phyloP scores from a whole-genome alignment of 92 coral and sea anemone genomes.

The Phymanthus crucifer region DNA sequence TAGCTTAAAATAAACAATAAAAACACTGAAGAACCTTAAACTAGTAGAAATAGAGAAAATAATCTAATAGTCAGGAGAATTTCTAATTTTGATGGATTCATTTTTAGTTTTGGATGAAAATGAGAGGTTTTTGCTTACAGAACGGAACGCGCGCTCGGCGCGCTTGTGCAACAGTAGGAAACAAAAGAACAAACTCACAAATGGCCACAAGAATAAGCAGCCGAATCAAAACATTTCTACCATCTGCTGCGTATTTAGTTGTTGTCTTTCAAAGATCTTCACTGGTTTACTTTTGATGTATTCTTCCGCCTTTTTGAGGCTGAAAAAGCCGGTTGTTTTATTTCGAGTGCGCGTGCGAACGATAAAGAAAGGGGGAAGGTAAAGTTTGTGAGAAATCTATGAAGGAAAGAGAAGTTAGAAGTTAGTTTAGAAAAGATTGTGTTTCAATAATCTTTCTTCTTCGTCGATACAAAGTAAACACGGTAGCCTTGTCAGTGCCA shows the following conservation, averaged over 20 bases:
- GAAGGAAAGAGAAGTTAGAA: too few relatives aligned
- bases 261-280: not conserved
- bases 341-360: not conserved
- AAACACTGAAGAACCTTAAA: not conserved
- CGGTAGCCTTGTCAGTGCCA: not conserved
- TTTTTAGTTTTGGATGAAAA: not conserved
- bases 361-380: not conserved
- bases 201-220: constrained; percentile 1
- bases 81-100: not conserved
- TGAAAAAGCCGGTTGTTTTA: not conserved
- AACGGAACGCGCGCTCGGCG: not conserved
- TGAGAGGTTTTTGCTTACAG: not conserved
- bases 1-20: not conserved
- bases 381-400: too few relatives aligned
- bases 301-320: not conserved
- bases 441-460: not conserved
- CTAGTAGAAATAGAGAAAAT: not conserved
- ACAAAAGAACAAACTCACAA: constrained; percentile 1
- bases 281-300: not conserved
- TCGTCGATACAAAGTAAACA: not conserved
- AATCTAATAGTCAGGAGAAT: not conserved
- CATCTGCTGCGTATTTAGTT: not conserved
- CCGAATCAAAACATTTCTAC: not conserved
- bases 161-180: not conserved
- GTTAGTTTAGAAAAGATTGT: not conserved